Base-by-base conservation (phyloP, 30 jellyfish, hydroid and myxozoan genomes). In the Hydra vulgaris region DNA sequence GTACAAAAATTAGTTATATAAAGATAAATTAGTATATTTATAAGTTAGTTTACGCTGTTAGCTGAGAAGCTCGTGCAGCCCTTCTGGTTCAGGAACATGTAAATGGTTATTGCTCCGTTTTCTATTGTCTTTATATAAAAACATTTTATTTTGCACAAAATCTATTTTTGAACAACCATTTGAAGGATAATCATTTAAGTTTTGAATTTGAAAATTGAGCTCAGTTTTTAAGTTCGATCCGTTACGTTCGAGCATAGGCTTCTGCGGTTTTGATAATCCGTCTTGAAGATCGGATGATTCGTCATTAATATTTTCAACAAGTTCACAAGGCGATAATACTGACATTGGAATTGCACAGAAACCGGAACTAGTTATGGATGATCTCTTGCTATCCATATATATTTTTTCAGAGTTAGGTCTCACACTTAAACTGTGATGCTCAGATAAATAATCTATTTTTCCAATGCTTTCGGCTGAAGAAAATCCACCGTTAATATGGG, bases 21-120 rank as follows among this genome's bases (percentile, higher is more conserved):
- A 40, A 5, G 61, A 3, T 40, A 3, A 3, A 3, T 40, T 40
- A 3, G 5, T 5, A 40, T 5, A 40, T 40, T 40, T 40, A 40
- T 40, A 3, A 5, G 61, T 3, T 5, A 40, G 5, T 40, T 40
- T 3, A 40, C 5, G 12, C 12, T 40, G 12, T 40, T 40, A 40
- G 12, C 61, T 40, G 61, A 40, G 5, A 3, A 40, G 61, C 12
- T 40, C 61, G 61, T 40, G 61, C 8, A 40, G 61, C 16, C 75
- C 75, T 8, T 68, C 26, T 68, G 27, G 75, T 68, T 68, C 27
- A 1, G 85, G 85, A 15, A 78, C 78, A 78, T 78, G 53, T 17
- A 78, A 78, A 25, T 78, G 85, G 53, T 78, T 78, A 18, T 78
- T 78, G 66, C 85, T 78, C 21, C 53, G 61, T 66, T 78, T 78